Conservation (phyloP, 1,140 invertebrate genomes). For the Drosophila aff. region DNA sequence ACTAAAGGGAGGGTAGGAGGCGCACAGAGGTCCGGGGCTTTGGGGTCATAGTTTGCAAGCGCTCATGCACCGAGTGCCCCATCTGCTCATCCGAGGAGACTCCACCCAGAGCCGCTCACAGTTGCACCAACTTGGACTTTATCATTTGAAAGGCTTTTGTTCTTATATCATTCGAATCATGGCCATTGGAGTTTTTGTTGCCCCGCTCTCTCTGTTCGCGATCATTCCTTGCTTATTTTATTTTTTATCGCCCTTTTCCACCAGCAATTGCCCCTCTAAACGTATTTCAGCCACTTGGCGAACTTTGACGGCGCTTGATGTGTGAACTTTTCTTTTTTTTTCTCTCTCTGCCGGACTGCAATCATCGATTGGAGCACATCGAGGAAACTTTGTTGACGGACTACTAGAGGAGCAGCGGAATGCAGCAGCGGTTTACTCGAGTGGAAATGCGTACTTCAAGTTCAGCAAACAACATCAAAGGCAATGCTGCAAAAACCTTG, state of each 20-base stretch:
- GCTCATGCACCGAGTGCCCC: constrained; percentile 22
- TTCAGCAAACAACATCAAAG: constrained; percentile 45
- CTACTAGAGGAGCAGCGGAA: not conserved
- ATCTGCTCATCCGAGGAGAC: constrained; percentile 21
- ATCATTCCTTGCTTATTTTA: constrained; percentile 19
- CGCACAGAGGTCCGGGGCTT: not conserved
- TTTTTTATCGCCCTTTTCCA: not conserved
- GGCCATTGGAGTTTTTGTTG: constrained; percentile 16
- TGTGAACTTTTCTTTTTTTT: constrained; percentile 44
- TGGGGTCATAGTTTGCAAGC: constrained; percentile 48
- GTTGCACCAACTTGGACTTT: constrained; percentile 25
- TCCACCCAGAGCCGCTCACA: constrained; percentile 16
- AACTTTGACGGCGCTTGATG: constrained; percentile 59
- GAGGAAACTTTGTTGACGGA: constrained; percentile 43
- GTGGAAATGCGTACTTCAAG: constrained; percentile 40
- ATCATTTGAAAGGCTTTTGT: constrained; percentile 52
- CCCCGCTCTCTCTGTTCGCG: constrained; percentile 15
- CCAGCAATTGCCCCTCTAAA: constrained; percentile 1
- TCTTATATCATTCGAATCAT: constrained; percentile 41
- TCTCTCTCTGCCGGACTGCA: constrained; percentile 30
- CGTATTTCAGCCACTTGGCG: constrained; percentile 35
- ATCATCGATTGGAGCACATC: constrained; percentile 42
- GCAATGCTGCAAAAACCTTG: constrained; percentile 13
- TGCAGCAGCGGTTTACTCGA: constrained; percentile 19
- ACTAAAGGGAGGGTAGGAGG: not conserved